A percentile compares a stretch with the other conserved stretches of the same genome.
Evolutionary conservation across 2,113 vertebrate species (phyloP).

Genomic region (Mohoua ochrocephala): DNA sequence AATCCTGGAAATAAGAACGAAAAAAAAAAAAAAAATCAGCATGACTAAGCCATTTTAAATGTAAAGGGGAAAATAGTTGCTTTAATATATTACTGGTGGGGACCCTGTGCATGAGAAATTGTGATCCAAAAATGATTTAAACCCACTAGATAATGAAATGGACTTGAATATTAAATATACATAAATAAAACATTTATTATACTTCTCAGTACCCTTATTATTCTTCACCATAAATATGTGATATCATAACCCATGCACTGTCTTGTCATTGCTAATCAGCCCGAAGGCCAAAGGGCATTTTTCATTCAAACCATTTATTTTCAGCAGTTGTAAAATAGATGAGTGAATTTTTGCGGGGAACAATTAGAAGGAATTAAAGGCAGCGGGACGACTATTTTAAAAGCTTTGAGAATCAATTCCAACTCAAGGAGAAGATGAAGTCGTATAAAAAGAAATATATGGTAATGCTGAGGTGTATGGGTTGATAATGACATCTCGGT

Average conservation of each 20-base stretch:
- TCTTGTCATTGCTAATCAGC: conserved; percentile 82
- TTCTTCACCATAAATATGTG: conserved; percentile 66
- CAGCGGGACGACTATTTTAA: conserved; percentile 5
- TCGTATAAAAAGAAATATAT: conserved; percentile 44
- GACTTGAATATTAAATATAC: conserved; percentile 70
- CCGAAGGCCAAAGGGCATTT: conserved; percentile 67
- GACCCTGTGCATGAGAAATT: conserved; percentile 28
- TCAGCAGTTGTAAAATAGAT: not conserved
- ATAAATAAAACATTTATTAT: conserved; percentile 74
- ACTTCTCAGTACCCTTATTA: conserved; percentile 55
- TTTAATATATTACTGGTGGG: conserved; percentile 35
- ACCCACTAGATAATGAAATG: conserved; percentile 68
- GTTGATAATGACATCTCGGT: conserved; percentile 74
- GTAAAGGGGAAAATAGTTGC: conserved; percentile 45
- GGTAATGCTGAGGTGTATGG: conserved; percentile 51
- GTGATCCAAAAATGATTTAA: conserved; percentile 60
- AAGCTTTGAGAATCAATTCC: conserved; percentile 61
- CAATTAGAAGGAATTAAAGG: conserved; percentile 68
- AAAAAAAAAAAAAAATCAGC: conserved; percentile 25
- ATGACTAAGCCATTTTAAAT: conserved; percentile 68
- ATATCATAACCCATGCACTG: conserved; percentile 77
- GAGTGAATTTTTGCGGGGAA: conserved; percentile 35
- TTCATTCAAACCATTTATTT: conserved; percentile 60
- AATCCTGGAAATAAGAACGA: conserved; percentile 36
- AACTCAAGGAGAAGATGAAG: conserved; percentile 52